Percentiles rank a stretch among this genome's conserved stretches.
Evolutionary conservation across 1,140 invertebrate genomes (phyloP).

Genomic region (Drosophila melanogaster): DNA sequence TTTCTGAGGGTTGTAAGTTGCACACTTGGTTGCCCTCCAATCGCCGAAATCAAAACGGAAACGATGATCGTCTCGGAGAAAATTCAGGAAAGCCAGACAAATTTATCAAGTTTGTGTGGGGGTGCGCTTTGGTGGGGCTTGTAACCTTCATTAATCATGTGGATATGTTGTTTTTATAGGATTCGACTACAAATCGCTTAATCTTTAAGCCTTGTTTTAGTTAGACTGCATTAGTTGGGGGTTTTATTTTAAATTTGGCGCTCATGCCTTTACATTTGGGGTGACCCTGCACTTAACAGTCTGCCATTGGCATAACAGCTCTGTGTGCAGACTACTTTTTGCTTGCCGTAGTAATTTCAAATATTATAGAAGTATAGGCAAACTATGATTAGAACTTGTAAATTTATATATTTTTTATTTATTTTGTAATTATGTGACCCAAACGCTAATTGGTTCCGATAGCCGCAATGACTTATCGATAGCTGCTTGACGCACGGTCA

Average conservation of each 20-base stretch:
- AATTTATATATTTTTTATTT: not conserved
- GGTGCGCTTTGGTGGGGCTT: constrained; percentile 28
- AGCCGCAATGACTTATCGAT: constrained; percentile 26
- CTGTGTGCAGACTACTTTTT: not conserved
- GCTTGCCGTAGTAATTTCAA: not conserved
- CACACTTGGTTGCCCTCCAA: constrained; percentile 42
- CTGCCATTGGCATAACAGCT: constrained; percentile 4
- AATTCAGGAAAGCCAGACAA: constrained; percentile 75
- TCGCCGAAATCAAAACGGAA: constrained; percentile 62
- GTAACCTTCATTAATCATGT: constrained; percentile 61
- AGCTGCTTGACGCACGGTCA: constrained; percentile 11
- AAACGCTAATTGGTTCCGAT: not conserved
- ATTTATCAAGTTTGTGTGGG: constrained; percentile 69
- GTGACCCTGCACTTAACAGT: constrained; percentile 10
- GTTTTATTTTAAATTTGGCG: constrained; percentile 50
- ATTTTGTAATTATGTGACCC: not conserved
- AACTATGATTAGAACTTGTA: not conserved
- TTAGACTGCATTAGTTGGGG: not conserved
- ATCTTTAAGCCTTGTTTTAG: constrained; percentile 25
- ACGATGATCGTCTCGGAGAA: constrained; percentile 67
- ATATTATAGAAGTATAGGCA: not conserved
- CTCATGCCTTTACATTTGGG: constrained; percentile 4
- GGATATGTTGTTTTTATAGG: not conserved
- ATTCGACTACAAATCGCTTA: constrained; percentile 3
- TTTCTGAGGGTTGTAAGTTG: constrained; percentile 41